Evolutionary conservation across 2,888 invertebrate species (phyloP).

Genomic region (Tupiocoris notatus): DNA sequence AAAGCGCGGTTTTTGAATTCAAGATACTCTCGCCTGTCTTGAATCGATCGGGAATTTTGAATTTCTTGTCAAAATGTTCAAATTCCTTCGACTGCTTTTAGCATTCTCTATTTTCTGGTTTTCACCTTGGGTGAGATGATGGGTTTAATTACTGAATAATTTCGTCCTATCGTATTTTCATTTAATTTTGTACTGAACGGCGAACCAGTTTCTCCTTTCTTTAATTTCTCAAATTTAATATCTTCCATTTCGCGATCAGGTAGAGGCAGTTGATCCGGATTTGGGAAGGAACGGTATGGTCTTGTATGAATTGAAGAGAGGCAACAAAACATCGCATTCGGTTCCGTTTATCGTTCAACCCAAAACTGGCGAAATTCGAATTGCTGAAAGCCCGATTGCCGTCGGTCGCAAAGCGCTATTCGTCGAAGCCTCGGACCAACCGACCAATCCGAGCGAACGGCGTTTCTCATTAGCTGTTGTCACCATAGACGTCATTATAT

Average conservation of each 20-base stretch:
- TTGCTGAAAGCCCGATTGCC: constrained; percentile 64
- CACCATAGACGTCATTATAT: constrained; percentile 69
- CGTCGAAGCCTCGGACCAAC: constrained; percentile 80
- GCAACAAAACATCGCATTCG: constrained; percentile 45
- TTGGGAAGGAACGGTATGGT: constrained; percentile 74
- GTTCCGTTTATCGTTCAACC: constrained; percentile 59
- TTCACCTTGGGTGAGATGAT: not conserved
- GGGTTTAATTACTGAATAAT: too few species aligned
- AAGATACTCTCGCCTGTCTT: too few species aligned
- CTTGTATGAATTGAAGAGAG: constrained; percentile 69
- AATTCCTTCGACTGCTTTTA: too few species aligned
- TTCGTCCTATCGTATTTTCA: too few species aligned
- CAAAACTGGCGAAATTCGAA: constrained; percentile 67
- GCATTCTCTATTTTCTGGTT: too few species aligned
- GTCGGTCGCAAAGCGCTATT: constrained; percentile 77
- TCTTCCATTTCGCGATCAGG: constrained; percentile 54
- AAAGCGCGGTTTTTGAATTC: too few species aligned
- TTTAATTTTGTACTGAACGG: not conserved
- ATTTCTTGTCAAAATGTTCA: too few species aligned
- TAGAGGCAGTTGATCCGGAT: constrained; percentile 80
- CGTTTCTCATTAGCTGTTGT: constrained; percentile 82
- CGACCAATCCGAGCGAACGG: constrained; percentile 77
- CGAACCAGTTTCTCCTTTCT: too few species aligned
- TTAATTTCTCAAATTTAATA: too few species aligned
- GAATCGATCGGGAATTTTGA: too few species aligned